phyloP scores from a whole-genome alignment of 2,888 invertebrate species.

The Oeneis ivallda region DNA sequence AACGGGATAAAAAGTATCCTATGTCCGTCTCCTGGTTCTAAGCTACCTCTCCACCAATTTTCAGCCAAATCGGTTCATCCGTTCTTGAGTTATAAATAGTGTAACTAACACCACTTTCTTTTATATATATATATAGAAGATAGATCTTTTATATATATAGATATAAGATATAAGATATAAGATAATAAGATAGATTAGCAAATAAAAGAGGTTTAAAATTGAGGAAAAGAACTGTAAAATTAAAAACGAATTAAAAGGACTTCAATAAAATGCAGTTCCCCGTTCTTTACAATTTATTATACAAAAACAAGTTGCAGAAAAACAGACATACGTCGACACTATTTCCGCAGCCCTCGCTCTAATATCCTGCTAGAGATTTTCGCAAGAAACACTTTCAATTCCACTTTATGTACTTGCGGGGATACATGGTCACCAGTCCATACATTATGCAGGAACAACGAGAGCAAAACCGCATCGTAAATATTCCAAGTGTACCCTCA shows the following conservation, averaged over 20 bases:
- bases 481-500: conserved; percentile 40
- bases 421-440: conserved; percentile 41
- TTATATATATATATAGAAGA: too few relatives aligned
- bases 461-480: conserved; percentile 44
- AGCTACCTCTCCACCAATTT: too few relatives aligned
- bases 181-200: too few relatives aligned
- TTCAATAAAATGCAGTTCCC: conserved; percentile 1
- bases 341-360: conserved; percentile 17
- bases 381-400: conserved; percentile 38
- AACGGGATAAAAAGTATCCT: too few relatives aligned
- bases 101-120: too few relatives aligned
- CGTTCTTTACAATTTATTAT: conserved; percentile 4
- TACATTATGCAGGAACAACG: conserved; percentile 44
- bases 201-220: neutral
- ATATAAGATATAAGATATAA: too few relatives aligned
- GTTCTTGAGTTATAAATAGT: too few relatives aligned
- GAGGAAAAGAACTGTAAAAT: neutral
- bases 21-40: too few relatives aligned
- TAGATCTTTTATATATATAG: too few relatives aligned
- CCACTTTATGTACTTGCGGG: conserved; percentile 39
- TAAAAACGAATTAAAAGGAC: neutral
- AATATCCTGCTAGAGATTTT: conserved; percentile 31
- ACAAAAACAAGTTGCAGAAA: conserved; percentile 1
- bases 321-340: neutral
- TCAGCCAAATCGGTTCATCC: too few relatives aligned